Base-by-base conservation (phyloP, 2,113 vertebrate species). In the Petroica traversi region DNA sequence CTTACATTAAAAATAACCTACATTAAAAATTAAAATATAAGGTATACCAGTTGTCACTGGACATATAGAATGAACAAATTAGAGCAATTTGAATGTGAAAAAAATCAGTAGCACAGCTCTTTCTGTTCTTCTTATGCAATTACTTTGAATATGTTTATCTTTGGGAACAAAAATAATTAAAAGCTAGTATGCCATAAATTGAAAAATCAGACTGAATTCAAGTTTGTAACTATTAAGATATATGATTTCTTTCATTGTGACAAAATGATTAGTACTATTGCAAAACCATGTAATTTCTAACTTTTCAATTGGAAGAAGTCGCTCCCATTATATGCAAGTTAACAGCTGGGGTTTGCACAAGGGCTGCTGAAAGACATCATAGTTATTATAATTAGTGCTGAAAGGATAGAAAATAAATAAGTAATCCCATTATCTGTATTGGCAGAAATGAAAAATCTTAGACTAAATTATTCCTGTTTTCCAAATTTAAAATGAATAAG, bases 391-490 rank as follows among this genome's bases (percentile, higher is more conserved):
- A 92, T 95, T 78, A 57, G 71, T 73, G 54, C 20, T 69, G 52
- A 93, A 89, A 95, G 38, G 89, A 85, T 86, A 77, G 57, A 81
- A 95, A 55, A 90, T 38, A 96, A 92, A 88, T 87, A 89, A 97
- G 87, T 85, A 88, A 93, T 81, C 69, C 9, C 48, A 72, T 93
- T 94, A 90, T 88, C 48, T 92, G 12, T 83, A 96, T 57, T 83
- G 72, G 91, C 76, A 84, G 74, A 96, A 97, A 78, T 95, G 64
- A 97, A 96, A 97, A 91, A 95, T 76, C 55, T 92, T 66, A 74
- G 58, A 79, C 64, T 91, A 93, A 96, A 95, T 92, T 94, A 93
- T 91, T 96, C 66, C 57, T 91, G 48, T 79, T 95, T 94, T 79
- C 86, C 87, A 93, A 88, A 46, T 67, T 95, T 87, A 87, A 94